Evolutionary conservation across 1,140 invertebrate genomes (phyloP).

Genomic region (Bombus haemorrhoidalis): DNA sequence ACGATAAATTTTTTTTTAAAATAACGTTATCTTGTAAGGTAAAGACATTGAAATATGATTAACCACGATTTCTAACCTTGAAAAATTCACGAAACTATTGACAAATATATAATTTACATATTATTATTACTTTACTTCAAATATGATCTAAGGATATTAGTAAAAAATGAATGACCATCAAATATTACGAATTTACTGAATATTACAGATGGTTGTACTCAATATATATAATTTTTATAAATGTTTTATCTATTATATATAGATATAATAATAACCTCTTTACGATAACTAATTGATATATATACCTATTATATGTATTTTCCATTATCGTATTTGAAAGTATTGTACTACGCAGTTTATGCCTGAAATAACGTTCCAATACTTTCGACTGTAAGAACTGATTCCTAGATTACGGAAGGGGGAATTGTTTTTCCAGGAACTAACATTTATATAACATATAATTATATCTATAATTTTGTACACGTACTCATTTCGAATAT

Average conservation of each 20-base stretch:
- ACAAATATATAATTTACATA: background rate
- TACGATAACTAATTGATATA: background rate
- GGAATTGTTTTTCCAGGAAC: background rate
- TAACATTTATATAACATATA: background rate
- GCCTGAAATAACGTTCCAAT: background rate
- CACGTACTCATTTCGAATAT: background rate
- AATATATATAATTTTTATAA: background rate
- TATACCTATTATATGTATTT: background rate
- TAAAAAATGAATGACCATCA: background rate
- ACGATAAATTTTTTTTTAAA: background rate
- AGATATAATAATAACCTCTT: background rate
- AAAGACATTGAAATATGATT: background rate
- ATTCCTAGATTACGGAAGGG: background rate
- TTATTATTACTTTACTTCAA: background rate
- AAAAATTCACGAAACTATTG: background rate
- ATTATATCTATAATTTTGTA: background rate
- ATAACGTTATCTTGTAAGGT: background rate
- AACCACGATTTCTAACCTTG: background rate
- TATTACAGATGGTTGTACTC: too few species aligned
- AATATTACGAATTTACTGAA: background rate
- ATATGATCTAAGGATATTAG: background rate
- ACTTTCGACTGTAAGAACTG: background rate
- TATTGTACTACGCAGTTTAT: background rate
- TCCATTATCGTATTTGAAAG: slow-evolving; percentile 3
- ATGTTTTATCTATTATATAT: background rate